These are phyloP conservation scores for Propsilocerus akamusi DNA, from an alignment of 1,140 invertebrate genomes.

Conservation along the genomic window DNA sequence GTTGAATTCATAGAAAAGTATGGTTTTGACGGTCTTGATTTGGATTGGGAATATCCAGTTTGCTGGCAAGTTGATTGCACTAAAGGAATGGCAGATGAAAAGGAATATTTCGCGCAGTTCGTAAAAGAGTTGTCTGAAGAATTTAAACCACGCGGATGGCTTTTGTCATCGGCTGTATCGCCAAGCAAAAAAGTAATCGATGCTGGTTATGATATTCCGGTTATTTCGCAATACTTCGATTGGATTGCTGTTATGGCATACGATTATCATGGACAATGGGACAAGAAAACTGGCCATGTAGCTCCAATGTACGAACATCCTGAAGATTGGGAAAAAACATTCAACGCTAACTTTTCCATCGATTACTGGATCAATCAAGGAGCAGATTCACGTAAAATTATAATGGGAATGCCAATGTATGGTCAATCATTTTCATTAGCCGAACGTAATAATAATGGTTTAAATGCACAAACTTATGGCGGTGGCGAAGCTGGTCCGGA, in stretches of 20 bases:
- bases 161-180: slow-evolving; percentile 66
- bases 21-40: slow-evolving; percentile 66
- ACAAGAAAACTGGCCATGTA: slow-evolving; percentile 67
- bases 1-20: slow-evolving; percentile 60
- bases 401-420: slow-evolving; percentile 71
- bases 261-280: slow-evolving; percentile 73
- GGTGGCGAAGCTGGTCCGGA: slow-evolving; percentile 62
- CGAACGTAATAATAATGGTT: slow-evolving; percentile 34
- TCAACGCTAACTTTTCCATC: slow-evolving; percentile 71
- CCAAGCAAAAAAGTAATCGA: slow-evolving; percentile 69
- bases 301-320: slow-evolving; percentile 56
- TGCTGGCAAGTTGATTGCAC: slow-evolving; percentile 78
- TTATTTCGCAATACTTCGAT: slow-evolving; percentile 49
- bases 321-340: slow-evolving; percentile 45
- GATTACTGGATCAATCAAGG: slow-evolving; percentile 64
- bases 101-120: slow-evolving; percentile 47
- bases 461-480: slow-evolving; percentile 51
- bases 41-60: slow-evolving; percentile 84
- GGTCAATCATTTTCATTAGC: slow-evolving; percentile 68
- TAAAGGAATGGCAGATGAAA: slow-evolving; percentile 54
- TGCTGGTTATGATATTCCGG: slow-evolving; percentile 55
- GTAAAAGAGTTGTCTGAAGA: slow-evolving; percentile 47
- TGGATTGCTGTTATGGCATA: slow-evolving; percentile 75
- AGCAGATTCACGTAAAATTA: slow-evolving; percentile 47
- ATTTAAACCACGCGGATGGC: slow-evolving; percentile 44